Percentiles rank a stretch among this genome's conserved stretches.
Evolutionary conservation across 2,888 invertebrate species (phyloP).

Genomic region (Steinernema scapterisci): DNA sequence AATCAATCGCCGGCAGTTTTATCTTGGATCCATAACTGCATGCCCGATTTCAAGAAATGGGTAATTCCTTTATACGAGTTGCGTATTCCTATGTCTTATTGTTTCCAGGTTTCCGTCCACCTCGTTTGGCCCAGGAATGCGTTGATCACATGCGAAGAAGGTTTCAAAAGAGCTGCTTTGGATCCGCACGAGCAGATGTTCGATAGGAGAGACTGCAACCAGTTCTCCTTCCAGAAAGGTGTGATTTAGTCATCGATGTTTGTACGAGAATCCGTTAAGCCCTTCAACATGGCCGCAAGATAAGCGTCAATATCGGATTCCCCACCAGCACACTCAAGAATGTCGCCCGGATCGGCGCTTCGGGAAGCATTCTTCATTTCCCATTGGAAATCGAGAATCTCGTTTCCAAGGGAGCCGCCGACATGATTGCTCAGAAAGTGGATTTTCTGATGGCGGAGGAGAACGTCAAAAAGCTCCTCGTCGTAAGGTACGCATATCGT

Average conservation of each 20-base stretch:
- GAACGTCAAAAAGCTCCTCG: background rate
- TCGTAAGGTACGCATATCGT: background rate
- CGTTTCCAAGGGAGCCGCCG: background rate
- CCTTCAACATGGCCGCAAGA: background rate
- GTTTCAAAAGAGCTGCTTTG: background rate
- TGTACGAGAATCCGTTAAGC: background rate
- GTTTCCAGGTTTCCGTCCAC: background rate
- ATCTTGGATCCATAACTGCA: slow-evolving; percentile 19
- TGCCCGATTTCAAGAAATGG: background rate
- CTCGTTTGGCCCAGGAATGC: slow-evolving; percentile 5
- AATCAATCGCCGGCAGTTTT: background rate
- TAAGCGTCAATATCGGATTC: background rate
- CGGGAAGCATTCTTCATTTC: slow-evolving; percentile 16
- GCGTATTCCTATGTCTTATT: too few species aligned
- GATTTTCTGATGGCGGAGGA: background rate
- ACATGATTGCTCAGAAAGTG: background rate
- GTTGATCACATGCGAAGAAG: background rate
- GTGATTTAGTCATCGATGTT: background rate
- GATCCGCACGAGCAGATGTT: background rate
- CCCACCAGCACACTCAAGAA: slow-evolving; percentile 16
- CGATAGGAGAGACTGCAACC: background rate
- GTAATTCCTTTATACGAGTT: too few species aligned
- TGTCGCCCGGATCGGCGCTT: slow-evolving; percentile 11
- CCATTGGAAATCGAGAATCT: slow-evolving; percentile 13
- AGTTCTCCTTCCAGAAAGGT: slow-evolving; percentile 13